These are phyloP conservation scores for Chloroclysta siterata DNA, from an alignment of 2,888 invertebrate species.

Conservation along the genomic window DNA sequence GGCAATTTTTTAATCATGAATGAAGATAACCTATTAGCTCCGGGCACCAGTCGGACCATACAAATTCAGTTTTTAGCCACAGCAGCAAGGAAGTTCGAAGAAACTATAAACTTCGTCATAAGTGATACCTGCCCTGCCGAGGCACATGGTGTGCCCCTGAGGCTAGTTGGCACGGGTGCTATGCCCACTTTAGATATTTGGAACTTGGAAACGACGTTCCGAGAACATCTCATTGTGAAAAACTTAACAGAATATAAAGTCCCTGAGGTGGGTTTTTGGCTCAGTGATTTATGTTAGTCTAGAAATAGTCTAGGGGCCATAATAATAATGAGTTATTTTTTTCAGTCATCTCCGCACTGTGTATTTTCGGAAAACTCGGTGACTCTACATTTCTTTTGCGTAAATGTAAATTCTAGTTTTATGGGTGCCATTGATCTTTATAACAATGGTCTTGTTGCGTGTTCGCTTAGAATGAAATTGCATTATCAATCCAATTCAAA, in stretches of 20 bases:
- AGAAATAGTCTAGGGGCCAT: neutral
- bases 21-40: slow-evolving; percentile 76
- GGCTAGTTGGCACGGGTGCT: slow-evolving; percentile 81
- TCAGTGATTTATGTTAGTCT: neutral
- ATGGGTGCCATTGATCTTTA: slow-evolving; percentile 69
- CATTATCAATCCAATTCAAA: slow-evolving; percentile 68
- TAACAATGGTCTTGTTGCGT: slow-evolving; percentile 76
- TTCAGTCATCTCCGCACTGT: slow-evolving; percentile 75
- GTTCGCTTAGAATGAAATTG: slow-evolving; percentile 68
- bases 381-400: slow-evolving; percentile 72
- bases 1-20: slow-evolving; percentile 76
- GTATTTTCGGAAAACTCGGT: slow-evolving; percentile 77
- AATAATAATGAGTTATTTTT: slow-evolving; percentile 35
- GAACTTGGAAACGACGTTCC: slow-evolving; percentile 84
- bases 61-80: slow-evolving; percentile 73
- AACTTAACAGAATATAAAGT: slow-evolving; percentile 78
- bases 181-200: slow-evolving; percentile 84
- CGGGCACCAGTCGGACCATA: slow-evolving; percentile 72
- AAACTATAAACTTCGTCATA: slow-evolving; percentile 74
- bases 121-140: slow-evolving; percentile 81
- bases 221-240: slow-evolving; percentile 85
- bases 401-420: slow-evolving; percentile 67
- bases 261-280: slow-evolving; percentile 63
- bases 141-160: slow-evolving; percentile 75
- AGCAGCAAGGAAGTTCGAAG: slow-evolving; percentile 65